phyloP scores from a whole-genome alignment of 1,140 invertebrate genomes.

The Achatina immaculata region DNA sequence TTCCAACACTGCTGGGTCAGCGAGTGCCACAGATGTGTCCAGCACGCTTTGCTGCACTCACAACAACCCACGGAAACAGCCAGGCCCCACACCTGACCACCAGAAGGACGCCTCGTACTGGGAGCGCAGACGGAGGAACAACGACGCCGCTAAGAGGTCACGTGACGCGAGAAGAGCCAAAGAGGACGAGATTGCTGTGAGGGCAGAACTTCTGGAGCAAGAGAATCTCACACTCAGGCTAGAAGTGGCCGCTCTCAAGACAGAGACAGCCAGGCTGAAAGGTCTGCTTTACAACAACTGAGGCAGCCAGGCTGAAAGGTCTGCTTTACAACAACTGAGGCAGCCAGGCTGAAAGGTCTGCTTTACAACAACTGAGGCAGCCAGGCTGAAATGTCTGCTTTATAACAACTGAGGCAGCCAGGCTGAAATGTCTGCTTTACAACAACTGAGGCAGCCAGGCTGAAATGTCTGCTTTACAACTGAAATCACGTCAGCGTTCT shows the following conservation, averaged over 20 bases:
- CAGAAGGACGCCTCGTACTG: conserved; percentile 86
- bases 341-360: background rate
- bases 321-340: too few species aligned
- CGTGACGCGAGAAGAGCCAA: conserved; percentile 89
- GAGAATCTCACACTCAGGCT: conserved; percentile 81
- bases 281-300: conserved; percentile 67
- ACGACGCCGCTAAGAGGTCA: conserved; percentile 94
- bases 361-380: background rate
- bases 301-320: too few species aligned
- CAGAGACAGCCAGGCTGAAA: conserved; percentile 74
- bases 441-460: background rate
- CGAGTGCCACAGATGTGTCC: conserved; percentile 21
- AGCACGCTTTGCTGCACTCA: conserved; percentile 27
- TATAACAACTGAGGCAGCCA: background rate
- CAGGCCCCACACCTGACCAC: conserved; percentile 59
- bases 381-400: too few species aligned
- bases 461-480: too few species aligned
- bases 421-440: background rate
- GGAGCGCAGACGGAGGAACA: conserved; percentile 91
- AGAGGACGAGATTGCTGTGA: conserved; percentile 91
- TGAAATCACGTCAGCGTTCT: too few species aligned
- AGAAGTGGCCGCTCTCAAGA: conserved; percentile 76
- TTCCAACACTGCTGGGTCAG: background rate
- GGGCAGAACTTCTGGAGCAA: conserved; percentile 87
- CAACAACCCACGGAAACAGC: conserved; percentile 27